Percentiles rank a stretch among this genome's conserved stretches.
Evolutionary conservation across 64 coral and sea anemone species (phyloP).

Genomic region (Porites australiensis): DNA sequence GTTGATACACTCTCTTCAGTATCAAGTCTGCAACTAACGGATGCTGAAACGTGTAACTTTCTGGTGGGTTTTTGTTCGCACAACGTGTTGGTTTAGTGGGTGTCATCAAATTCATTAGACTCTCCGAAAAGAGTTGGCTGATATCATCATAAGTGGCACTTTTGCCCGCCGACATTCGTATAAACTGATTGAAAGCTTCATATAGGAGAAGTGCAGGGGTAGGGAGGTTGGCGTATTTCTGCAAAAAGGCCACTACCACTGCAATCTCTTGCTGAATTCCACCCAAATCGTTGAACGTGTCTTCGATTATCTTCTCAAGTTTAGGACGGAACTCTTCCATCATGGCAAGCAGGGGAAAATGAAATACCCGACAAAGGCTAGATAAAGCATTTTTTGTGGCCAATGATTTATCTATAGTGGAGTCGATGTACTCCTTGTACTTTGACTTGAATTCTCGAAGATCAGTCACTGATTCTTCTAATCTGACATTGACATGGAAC

Average conservation of each 20-base stretch:
- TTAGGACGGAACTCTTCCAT: constrained; percentile 69
- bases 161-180: not conserved
- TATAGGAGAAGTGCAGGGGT: constrained; percentile 68
- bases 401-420: not conserved
- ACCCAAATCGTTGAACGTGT: constrained; percentile 53
- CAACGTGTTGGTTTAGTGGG: constrained; percentile 25
- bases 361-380: constrained; percentile 58
- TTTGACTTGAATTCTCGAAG: constrained; percentile 69
- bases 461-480: constrained; percentile 69
- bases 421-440: constrained; percentile 61
- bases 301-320: constrained; percentile 61
- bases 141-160: constrained; percentile 67
- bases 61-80: constrained; percentile 8
- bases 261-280: constrained; percentile 75
- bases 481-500: constrained; percentile 64
- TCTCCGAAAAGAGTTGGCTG: constrained; percentile 46
- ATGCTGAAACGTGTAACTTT: constrained; percentile 75
- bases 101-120: constrained; percentile 78
- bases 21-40: constrained; percentile 74
- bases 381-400: not conserved
- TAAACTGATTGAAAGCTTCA: constrained; percentile 55
- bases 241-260: constrained; percentile 64
- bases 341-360: constrained; percentile 80
- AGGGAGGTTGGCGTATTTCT: constrained; percentile 48
- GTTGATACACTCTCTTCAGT: constrained; percentile 31